Evolutionary conservation across 2,113 vertebrate species (phyloP).

Genomic region (Ophiodon elongatus): DNA sequence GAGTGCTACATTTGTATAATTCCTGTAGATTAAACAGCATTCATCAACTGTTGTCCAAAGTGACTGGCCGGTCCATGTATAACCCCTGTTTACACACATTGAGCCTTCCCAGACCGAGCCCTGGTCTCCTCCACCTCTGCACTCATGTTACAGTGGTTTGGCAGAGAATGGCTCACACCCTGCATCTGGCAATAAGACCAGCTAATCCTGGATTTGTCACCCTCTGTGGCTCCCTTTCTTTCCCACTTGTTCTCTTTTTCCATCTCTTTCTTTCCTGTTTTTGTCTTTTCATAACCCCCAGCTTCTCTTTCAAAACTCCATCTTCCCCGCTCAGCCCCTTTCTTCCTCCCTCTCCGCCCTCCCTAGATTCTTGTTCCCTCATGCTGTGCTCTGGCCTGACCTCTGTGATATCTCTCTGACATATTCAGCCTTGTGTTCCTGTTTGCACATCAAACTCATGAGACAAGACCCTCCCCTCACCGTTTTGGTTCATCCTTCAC

Average conservation of each 20-base stretch:
- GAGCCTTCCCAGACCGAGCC: neutral
- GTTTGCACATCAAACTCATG: conserved; percentile 7
- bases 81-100: neutral
- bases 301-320: neutral
- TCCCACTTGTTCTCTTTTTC: neutral
- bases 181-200: conserved; percentile 44
- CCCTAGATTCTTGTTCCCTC: neutral
- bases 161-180: conserved; percentile 26
- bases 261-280: conserved; percentile 4
- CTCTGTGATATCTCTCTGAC: conserved; percentile 34
- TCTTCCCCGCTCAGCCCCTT: neutral
- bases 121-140: neutral
- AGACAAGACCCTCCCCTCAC: neutral
- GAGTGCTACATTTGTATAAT: neutral
- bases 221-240: conserved; percentile 29
- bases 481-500: neutral
- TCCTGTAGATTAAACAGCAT: neutral
- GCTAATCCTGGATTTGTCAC: conserved; percentile 72
- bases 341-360: neutral
- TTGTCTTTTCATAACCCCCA: conserved; percentile 3
- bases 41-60: neutral
- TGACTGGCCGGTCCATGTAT: neutral
- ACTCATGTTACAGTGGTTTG: conserved; percentile 26
- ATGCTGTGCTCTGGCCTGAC: conserved; percentile 3
- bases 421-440: conserved; percentile 37